Evolutionary conservation across 2,888 invertebrate genomes (phyloP).

Genomic region (Strigamia crassipes): DNA sequence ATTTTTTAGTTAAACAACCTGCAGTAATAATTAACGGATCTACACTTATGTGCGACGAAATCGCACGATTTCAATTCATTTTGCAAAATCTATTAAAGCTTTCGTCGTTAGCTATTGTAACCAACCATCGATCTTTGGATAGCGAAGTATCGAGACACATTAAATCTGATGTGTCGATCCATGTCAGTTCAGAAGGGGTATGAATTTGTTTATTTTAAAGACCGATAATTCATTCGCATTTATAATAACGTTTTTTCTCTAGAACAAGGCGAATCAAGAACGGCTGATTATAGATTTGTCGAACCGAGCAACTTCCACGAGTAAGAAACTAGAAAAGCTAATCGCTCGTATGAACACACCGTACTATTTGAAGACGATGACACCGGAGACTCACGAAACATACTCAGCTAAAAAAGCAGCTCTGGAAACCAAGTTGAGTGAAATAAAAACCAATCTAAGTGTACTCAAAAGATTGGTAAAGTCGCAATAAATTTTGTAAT

Average conservation of each 20-base stretch:
- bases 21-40: constrained; percentile 28
- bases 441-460: neutral
- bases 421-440: neutral
- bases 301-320: neutral
- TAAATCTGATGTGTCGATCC: neutral
- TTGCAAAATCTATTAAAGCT: neutral
- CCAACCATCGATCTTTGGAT: neutral
- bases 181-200: neutral
- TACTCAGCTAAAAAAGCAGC: neutral
- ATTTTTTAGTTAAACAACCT: constrained; percentile 47
- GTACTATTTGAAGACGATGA: neutral
- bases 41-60: neutral
- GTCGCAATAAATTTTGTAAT: neutral
- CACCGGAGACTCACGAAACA: neutral
- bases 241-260: neutral
- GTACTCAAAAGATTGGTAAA: neutral
- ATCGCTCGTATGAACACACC: neutral
- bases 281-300: neutral
- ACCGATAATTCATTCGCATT: too few relatives aligned
- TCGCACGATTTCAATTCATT: neutral
- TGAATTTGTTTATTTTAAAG: neutral
- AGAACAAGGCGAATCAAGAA: neutral
- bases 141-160: neutral
- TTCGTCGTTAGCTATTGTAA: neutral
- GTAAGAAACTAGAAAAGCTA: neutral